Conservation (phyloP, 2,797 vertebrate genomes). For the Malurus splendens region DNA sequence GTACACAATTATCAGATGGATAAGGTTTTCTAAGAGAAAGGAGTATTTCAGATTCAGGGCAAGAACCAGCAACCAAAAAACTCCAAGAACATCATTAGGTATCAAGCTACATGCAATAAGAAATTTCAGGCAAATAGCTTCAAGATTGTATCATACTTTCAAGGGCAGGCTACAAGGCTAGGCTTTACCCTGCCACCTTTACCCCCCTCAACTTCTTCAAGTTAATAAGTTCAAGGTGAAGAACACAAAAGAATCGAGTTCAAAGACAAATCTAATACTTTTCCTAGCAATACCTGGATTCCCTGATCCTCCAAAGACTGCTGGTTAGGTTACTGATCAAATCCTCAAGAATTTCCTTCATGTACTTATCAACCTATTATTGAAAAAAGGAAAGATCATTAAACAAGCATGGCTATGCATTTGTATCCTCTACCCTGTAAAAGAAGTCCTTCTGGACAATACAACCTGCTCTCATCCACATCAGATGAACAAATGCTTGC, state of each 20-base stretch:
- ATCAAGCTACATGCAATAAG: neutral
- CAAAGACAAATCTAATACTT: neutral
- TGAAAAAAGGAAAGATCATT: neutral
- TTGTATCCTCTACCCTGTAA: neutral
- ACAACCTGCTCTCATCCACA: neutral
- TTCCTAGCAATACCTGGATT: slow-evolving; percentile 82
- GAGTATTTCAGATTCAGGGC: neutral
- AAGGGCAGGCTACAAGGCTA: neutral
- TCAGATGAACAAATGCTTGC: neutral
- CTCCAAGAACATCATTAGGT: neutral
- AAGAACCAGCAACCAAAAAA: neutral
- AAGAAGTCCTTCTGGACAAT: neutral
- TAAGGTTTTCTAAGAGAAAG: neutral
- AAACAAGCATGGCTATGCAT: neutral
- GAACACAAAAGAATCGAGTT: neutral
- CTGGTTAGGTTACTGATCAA: slow-evolving; percentile 92
- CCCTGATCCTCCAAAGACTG: slow-evolving; percentile 92
- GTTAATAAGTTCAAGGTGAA: neutral
- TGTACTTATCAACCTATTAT: slow-evolving; percentile 91
- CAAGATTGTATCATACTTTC: neutral
- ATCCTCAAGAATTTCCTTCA: slow-evolving; percentile 94
- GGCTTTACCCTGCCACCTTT: neutral
- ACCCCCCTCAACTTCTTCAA: neutral
- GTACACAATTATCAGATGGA: neutral
- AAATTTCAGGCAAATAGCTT: neutral